These are phyloP conservation scores for Acanthurus lineatus DNA, from an alignment of 2,797 vertebrate species.

Conservation along the genomic window DNA sequence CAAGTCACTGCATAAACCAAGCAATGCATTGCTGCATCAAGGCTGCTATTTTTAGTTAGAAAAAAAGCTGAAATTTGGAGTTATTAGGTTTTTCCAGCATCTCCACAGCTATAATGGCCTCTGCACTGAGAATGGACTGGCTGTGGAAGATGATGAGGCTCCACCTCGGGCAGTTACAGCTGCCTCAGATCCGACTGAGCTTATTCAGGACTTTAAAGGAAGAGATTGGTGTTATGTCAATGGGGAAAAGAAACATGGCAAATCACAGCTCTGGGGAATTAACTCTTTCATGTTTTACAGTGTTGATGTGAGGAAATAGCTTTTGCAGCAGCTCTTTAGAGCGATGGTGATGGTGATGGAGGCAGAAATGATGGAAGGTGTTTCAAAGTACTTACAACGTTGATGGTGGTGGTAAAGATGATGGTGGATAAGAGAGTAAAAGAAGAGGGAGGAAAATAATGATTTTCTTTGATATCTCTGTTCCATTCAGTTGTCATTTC, in stretches of 20 bases:
- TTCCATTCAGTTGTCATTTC: background rate
- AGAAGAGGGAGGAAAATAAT: background rate
- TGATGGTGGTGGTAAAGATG: conserved; percentile 8
- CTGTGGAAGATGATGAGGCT: conserved; percentile 41
- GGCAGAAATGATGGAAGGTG: conserved; percentile 16
- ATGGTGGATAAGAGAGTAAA: background rate
- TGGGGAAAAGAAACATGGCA: conserved; percentile 9
- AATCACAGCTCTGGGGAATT: conserved; percentile 31
- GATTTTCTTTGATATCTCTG: background rate
- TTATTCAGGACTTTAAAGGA: conserved; percentile 33
- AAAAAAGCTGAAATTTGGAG: conserved; percentile 17
- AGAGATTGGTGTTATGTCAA: conserved; percentile 47
- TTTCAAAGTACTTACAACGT: conserved; percentile 5
- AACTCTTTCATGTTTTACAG: conserved; percentile 40
- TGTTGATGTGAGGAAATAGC: conserved; percentile 22
- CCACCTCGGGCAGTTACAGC: conserved; percentile 30
- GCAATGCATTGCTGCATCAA: background rate
- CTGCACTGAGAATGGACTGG: conserved; percentile 10
- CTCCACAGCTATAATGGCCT: conserved; percentile 25
- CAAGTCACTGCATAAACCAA: background rate
- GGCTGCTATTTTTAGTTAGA: background rate
- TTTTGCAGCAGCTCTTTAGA: background rate
- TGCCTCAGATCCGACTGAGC: conserved; percentile 44
- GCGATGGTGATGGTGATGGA: background rate
- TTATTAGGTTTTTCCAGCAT: conserved; percentile 22